Conservation (phyloP, 2,113 vertebrate species). For the Oncorhynchus nerka region DNA sequence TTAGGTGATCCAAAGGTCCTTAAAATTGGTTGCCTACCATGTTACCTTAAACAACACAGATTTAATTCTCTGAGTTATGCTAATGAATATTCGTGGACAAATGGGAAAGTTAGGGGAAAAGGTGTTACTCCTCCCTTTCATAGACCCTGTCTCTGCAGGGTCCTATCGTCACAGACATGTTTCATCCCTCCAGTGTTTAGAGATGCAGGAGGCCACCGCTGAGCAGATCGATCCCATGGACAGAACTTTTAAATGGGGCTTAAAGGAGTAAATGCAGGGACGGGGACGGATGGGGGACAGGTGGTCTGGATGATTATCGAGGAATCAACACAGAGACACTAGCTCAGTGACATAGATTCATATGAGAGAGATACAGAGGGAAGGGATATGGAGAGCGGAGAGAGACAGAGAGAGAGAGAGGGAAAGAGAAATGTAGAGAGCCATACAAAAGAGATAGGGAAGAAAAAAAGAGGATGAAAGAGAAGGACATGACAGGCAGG, state of each 20-base stretch:
- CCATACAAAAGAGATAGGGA: not conserved
- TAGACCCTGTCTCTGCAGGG: no score
- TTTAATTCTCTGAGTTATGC: no score
- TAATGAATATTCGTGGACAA: no score
- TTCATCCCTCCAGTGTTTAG: no score
- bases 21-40: no score
- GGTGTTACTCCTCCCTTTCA: no score
- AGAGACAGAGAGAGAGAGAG: not conserved
- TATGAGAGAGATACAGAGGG: not conserved
- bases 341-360: not conserved
- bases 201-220: not conserved
- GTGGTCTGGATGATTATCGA: not conserved
- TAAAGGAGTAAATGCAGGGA: not conserved
- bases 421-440: not conserved
- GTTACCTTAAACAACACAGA: no score
- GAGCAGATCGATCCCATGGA: constrained; percentile 16
- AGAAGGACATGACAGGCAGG: not conserved
- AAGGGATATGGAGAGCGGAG: not conserved
- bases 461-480: not conserved
- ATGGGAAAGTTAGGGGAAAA: no score
- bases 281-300: not conserved
- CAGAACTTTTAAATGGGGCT: constrained; percentile 2
- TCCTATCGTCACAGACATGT: no score
- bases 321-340: not conserved
- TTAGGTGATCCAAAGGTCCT: no score